Conservation (phyloP, 2,113 vertebrate genomes). For the Xenopus laevis region DNA sequence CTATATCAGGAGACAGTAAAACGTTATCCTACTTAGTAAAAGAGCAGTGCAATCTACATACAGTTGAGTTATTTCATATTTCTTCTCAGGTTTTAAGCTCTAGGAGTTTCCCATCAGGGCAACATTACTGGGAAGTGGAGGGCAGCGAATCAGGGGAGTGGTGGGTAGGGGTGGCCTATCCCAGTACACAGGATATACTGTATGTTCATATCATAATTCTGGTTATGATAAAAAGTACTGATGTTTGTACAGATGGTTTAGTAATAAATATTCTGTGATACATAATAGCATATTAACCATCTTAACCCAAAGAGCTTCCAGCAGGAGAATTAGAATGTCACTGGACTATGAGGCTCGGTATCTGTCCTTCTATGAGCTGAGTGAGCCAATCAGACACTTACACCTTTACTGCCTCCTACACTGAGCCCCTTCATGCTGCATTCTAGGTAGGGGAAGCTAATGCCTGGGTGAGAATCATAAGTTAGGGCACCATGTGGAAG, state of each 20-base stretch:
- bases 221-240: no score
- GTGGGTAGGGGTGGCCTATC: background rate
- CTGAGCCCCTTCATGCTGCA: no score
- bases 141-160: no score
- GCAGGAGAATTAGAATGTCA: background rate
- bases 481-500: no score
- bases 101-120: background rate
- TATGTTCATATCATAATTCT: background rate
- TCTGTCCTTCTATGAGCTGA: conserved; percentile 11
- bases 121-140: no score
- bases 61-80: background rate
- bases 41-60: background rate
- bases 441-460: no score
- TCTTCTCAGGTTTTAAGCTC: background rate
- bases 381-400: conserved; percentile 7
- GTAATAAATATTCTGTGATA: no score
- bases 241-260: no score
- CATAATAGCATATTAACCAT: background rate
- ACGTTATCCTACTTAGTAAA: background rate
- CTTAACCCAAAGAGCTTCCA: background rate
- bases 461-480: no score
- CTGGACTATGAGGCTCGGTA: background rate
- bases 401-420: background rate
- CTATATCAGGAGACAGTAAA: background rate
- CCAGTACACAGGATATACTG: background rate